Conservation (phyloP, 2,888 invertebrate genomes). For the Micropterix aruncella region DNA sequence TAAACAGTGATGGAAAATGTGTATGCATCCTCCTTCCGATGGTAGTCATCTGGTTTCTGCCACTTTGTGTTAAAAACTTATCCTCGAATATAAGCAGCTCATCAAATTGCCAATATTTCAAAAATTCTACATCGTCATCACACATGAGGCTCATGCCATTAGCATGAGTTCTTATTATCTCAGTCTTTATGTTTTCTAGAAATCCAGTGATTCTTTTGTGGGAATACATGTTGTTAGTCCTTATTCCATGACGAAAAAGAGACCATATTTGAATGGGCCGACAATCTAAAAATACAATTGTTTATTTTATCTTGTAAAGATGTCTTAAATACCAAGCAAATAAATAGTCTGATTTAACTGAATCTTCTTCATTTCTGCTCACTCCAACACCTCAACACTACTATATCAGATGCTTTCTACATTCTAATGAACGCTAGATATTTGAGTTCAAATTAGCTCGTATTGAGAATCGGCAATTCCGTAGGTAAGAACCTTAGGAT, state of each 20-base stretch:
- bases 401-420: too few species aligned
- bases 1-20: background rate
- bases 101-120: background rate
- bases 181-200: background rate
- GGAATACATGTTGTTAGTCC: background rate
- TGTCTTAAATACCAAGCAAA: too few species aligned
- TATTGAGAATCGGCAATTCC: too few species aligned
- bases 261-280: background rate
- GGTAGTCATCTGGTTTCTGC: background rate
- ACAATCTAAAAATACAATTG: too few species aligned
- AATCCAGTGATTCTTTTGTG: background rate
- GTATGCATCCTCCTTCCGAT: background rate
- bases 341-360: too few species aligned
- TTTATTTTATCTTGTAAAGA: too few species aligned
- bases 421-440: too few species aligned
- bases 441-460: too few species aligned
- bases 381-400: too few species aligned
- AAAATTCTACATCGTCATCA: background rate
- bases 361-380: too few species aligned
- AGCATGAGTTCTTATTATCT: background rate
- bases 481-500: too few species aligned
- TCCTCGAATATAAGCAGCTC: background rate
- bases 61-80: background rate
- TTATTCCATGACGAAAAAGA: background rate
- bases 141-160: background rate